Base-by-base conservation (phyloP, 2,888 invertebrate genomes). In the Stenotaenia linearis region DNA sequence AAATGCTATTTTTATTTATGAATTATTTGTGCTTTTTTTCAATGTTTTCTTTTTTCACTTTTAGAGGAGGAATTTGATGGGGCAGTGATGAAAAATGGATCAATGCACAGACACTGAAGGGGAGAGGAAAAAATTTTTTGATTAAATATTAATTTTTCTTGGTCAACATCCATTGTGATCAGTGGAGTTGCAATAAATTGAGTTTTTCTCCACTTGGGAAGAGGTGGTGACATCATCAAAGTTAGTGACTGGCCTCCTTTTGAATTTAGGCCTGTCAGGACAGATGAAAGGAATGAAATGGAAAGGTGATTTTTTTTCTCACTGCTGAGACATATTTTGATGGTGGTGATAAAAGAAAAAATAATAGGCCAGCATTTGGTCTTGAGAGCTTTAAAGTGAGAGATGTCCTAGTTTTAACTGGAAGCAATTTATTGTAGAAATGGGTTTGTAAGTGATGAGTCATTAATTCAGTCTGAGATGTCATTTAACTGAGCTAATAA, bases 141-240 rank as follows among this genome's bases (percentile, higher is more conserved):
- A 69, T 69, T 69, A 69, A 69, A 69, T 69, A 69, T 69, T 69
- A 69, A 69, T 69, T 28, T 69, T 28, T 69, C 25, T 28, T 69
- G 28, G 69, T 25, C 61, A 61, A 25, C 69, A 69, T 25, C 25
- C 28, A 69, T 69, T 69, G 69, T 69, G 69, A 25, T 69, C 69
- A n/a, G 69, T 69, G 25, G 15, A 69, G 69, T 28, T 69, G 69
- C 69, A 69, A 28, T 69, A 69, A 69, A 69, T 69, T 69, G 69
- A 69, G 25, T 69, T 69, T 69, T 61, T 15, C 12, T 69, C 69
- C 6, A 69, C 25, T 69, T 12, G 45, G 15, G 28, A 9, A n/a
- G n/a, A n/a, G n/a, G 4, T 69, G 25, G 25, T 69, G 69, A 28
- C 69, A 69, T 69, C 28, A 25, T 10, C 12, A 23, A 61, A 69